phyloP scores from a whole-genome alignment of 2,113 vertebrate genomes.

The Scatophagus argus region DNA sequence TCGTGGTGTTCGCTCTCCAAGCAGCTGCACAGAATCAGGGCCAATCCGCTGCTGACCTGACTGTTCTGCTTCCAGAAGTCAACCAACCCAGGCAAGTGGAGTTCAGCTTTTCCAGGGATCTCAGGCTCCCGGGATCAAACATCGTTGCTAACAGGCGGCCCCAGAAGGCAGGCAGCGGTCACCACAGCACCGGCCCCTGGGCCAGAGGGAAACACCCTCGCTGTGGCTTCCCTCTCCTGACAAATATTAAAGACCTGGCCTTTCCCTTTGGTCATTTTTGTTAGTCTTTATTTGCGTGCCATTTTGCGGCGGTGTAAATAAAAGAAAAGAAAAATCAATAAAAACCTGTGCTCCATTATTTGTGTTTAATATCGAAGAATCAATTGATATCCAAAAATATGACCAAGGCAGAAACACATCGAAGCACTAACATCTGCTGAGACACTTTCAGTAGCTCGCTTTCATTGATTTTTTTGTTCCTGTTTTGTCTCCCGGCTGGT shows the following conservation, averaged over 20 bases:
- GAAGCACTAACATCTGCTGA: slow-evolving; percentile 53
- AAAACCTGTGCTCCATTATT: slow-evolving; percentile 69
- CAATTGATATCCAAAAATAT: slow-evolving; percentile 61
- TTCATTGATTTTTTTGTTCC: slow-evolving; percentile 24
- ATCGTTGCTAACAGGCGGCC: slow-evolving; percentile 72
- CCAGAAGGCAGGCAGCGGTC: slow-evolving; percentile 78
- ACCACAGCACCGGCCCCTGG: slow-evolving; percentile 78
- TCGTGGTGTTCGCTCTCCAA: slow-evolving; percentile 66
- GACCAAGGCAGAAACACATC: slow-evolving; percentile 51
- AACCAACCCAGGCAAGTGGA: slow-evolving; percentile 75
- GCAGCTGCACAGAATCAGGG: slow-evolving; percentile 76
- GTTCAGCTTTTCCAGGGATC: slow-evolving; percentile 82
- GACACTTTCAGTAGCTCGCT: slow-evolving; percentile 27
- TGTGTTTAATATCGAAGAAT: slow-evolving; percentile 76
- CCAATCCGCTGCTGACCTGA: slow-evolving; percentile 71
- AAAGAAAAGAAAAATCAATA: slow-evolving; percentile 39
- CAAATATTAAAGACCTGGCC: slow-evolving; percentile 88
- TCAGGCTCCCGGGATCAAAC: slow-evolving; percentile 80
- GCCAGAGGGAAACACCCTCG: slow-evolving; percentile 84
- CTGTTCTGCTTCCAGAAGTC: slow-evolving; percentile 80
- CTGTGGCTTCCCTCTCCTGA: slow-evolving; percentile 85
- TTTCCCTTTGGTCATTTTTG: slow-evolving; percentile 75
- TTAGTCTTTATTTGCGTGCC: slow-evolving; percentile 79
- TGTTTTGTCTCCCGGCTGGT: slow-evolving; percentile 14
- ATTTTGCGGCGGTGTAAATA: slow-evolving; percentile 78